Base-by-base conservation (phyloP, 30 jellyfish, hydroid and myxozoan genomes). In the Chironex yamaguchii region DNA sequence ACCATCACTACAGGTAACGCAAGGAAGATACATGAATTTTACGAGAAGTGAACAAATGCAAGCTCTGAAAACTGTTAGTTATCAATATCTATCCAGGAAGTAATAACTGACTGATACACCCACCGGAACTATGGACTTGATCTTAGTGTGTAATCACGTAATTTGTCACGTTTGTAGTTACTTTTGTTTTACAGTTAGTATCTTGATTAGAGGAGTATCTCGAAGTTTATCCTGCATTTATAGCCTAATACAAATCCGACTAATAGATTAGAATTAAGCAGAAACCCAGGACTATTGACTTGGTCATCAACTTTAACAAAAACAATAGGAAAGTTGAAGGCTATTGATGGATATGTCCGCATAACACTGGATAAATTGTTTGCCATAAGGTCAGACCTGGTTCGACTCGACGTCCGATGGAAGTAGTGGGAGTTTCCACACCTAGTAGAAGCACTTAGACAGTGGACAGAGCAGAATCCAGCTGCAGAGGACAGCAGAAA, bases 61-160 rank as follows among this genome's bases (percentile, higher is more conserved):
- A 62, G 94, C 94, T 21, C 74, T 84, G 2, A 83, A 84, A 0
- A 68, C 92, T 2, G n/a, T n/a, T n/a, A n/a, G n/a, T n/a, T n/a
- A n/a, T n/a, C n/a, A n/a, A n/a, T n/a, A n/a, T n/a, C 51, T 49
- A 74, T 36, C 48, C 87, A 23, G 51, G 48, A 80, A n/a, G n/a
- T n/a, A n/a, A n/a, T n/a, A n/a, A n/a, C n/a, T n/a, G n/a, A n/a
- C n/a, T n/a, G n/a, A n/a, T n/a, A n/a, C n/a, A n/a, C n/a, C n/a
- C n/a, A n/a, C n/a, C n/a, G n/a, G n/a, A n/a, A n/a, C n/a, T n/a
- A n/a, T n/a, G n/a, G n/a, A n/a, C n/a, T n/a, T n/a, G n/a, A n/a
- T n/a, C n/a, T n/a, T n/a, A n/a, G n/a, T n/a, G n/a, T n/a, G n/a
- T n/a, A n/a, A n/a, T n/a, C n/a, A n/a, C n/a, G n/a, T n/a, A n/a